These are phyloP conservation scores for Lordiphosa clarofinis DNA, from an alignment of 1,140 invertebrate genomes.

Conservation along the genomic window DNA sequence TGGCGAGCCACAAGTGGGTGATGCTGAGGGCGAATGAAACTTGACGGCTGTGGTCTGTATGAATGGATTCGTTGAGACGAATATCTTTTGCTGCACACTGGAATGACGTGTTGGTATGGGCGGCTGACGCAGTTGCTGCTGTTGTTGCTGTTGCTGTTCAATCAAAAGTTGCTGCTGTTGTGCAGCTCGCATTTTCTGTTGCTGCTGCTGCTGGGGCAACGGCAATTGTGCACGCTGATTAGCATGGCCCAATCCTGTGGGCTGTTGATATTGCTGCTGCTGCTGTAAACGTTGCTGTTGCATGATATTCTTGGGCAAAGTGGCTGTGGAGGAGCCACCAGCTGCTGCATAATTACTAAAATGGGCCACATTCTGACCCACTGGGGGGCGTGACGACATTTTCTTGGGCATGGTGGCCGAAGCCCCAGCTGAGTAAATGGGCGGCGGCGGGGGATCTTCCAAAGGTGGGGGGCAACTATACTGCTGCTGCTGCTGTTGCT, in stretches of 20 bases:
- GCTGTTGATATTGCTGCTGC: conserved; percentile 68
- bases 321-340: conserved; percentile 57
- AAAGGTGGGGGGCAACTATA: conserved; percentile 73
- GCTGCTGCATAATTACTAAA: conserved; percentile 59
- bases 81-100: conserved; percentile 79
- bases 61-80: conserved; percentile 79
- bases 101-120: conserved; percentile 74
- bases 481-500: conserved; percentile 53
- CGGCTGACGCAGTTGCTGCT: conserved; percentile 63
- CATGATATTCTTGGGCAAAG: conserved; percentile 66
- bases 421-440: conserved; percentile 53
- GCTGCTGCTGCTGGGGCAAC: conserved; percentile 56
- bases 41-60: conserved; percentile 78
- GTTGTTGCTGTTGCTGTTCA: conserved; percentile 54
- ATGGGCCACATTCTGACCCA: conserved; percentile 33
- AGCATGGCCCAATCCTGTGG: conserved; percentile 48
- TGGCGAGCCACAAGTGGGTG: conserved; percentile 68
- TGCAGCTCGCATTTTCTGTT: conserved; percentile 36
- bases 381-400: conserved; percentile 43
- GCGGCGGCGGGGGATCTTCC: conserved; percentile 76
- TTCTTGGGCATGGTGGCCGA: conserved; percentile 76
- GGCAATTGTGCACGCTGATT: conserved; percentile 69
- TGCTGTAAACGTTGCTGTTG: conserved; percentile 63
- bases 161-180: conserved; percentile 32
- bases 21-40: conserved; percentile 71